Conservation (phyloP, 2,888 invertebrate species). For the Boloria euphrosyne region DNA sequence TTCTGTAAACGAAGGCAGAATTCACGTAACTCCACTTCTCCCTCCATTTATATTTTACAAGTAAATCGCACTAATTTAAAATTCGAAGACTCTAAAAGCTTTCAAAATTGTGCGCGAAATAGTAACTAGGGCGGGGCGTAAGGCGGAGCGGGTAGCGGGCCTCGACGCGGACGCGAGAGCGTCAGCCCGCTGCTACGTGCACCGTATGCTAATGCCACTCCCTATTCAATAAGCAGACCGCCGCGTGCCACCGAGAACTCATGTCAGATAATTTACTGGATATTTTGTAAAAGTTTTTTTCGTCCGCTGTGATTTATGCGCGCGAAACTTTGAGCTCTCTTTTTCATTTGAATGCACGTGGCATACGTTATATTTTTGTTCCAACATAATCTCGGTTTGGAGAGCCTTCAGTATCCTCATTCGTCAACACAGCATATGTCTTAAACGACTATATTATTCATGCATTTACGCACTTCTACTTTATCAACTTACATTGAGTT, state of each 20-base stretch:
- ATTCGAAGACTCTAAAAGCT: conserved; percentile 39
- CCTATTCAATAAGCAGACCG: conserved; percentile 82
- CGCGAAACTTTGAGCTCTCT: conserved; percentile 80
- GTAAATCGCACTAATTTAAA: conserved; percentile 37
- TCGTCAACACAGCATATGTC: conserved; percentile 75
- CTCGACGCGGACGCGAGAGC: conserved; percentile 32
- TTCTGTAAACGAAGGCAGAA: background rate
- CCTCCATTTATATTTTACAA: conserved; percentile 33
- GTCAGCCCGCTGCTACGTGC: conserved; percentile 72
- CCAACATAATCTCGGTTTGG: conserved; percentile 72
- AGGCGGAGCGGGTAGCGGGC: conserved; percentile 37
- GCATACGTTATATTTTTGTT: conserved; percentile 81
- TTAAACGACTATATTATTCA: conserved; percentile 77
- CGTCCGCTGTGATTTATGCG: conserved; percentile 81
- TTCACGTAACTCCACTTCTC: conserved; percentile 21
- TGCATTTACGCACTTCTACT: conserved; percentile 76
- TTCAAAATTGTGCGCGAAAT: conserved; percentile 36
- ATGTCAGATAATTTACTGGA: conserved; percentile 83
- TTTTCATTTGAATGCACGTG: conserved; percentile 82
- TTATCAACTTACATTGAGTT: conserved; percentile 47
- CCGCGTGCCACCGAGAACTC: conserved; percentile 80
- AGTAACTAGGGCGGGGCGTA: conserved; percentile 29
- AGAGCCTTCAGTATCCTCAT: conserved; percentile 69
- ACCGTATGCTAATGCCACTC: conserved; percentile 76
- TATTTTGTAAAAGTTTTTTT: conserved; percentile 83